Percentiles rank a stretch among this genome's conserved stretches.
Conservation (phyloP, 2,113 vertebrate species). For the Mesoclemmys tuberculata region DNA sequence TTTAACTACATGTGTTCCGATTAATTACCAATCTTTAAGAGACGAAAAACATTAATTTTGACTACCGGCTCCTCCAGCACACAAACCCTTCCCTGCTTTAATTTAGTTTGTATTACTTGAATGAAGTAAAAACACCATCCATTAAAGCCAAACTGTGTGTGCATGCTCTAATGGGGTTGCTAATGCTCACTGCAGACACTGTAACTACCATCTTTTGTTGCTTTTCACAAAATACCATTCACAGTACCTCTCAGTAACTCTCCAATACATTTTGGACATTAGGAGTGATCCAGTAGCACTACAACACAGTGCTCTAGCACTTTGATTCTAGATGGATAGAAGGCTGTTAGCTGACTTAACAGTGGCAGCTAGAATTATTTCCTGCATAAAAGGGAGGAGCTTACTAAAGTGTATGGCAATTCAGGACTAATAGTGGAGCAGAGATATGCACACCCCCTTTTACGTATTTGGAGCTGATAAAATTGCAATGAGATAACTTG, state of each 20-base stretch:
- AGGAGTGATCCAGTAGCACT: not conserved
- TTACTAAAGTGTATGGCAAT: not conserved
- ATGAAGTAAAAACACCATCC: not conserved
- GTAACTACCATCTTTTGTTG: not conserved
- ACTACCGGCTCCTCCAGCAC: constrained; percentile 1
- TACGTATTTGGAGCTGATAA: not conserved
- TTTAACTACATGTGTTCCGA: not conserved
- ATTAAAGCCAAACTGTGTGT: accelerated
- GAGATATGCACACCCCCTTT: not conserved
- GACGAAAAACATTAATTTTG: constrained; percentile 53
- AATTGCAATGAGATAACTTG: not conserved
- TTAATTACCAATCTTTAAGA: constrained; percentile 22
- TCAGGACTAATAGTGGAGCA: not conserved
- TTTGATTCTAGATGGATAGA: constrained; percentile 22
- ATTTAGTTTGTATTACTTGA: not conserved
- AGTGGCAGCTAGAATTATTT: constrained; percentile 33
- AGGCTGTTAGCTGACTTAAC: constrained; percentile 17
- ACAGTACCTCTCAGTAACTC: not conserved
- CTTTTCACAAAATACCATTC: not conserved
- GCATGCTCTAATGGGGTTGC: not conserved
- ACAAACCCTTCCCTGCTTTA: not conserved
- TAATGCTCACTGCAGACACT: accelerated
- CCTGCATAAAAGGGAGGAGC: not conserved
- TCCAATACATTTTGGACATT: not conserved
- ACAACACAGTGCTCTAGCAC: not conserved